Evolutionary conservation across 1,140 invertebrate genomes (phyloP).

Genomic region (Tigriopus japonicus): DNA sequence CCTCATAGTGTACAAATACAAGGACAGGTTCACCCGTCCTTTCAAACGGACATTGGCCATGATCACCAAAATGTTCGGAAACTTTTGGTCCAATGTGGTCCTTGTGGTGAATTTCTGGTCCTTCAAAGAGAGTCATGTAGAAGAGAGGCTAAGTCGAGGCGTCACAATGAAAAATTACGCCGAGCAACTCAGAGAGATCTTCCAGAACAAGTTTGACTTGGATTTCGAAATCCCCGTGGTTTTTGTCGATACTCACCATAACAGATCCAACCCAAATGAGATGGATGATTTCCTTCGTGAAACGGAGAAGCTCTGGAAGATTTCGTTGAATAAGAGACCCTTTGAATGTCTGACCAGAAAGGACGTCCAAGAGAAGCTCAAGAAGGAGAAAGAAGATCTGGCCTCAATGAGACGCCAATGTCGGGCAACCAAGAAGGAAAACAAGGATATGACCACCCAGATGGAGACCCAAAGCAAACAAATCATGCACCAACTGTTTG

Average conservation of each 20-base stretch:
- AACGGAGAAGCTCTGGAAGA: background rate
- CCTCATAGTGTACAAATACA: slow-evolving; percentile 11
- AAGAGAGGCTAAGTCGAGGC: background rate
- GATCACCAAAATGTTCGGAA: slow-evolving; percentile 12
- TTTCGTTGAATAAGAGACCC: slow-evolving; percentile 4
- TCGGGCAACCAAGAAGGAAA: background rate
- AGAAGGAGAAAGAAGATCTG: slow-evolving; percentile 2
- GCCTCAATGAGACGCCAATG: background rate
- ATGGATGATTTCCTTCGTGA: background rate
- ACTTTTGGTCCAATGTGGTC: slow-evolving; percentile 12
- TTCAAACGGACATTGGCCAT: slow-evolving; percentile 1
- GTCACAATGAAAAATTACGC: slow-evolving; percentile 4
- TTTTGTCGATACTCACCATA: slow-evolving; percentile 9
- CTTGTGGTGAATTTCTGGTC: slow-evolving; percentile 12
- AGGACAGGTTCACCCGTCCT: slow-evolving; percentile 9
- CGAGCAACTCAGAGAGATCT: slow-evolving; percentile 1
- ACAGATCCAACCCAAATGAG: background rate
- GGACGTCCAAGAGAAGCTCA: background rate
- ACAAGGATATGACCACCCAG: background rate
- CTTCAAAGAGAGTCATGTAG: slow-evolving; percentile 6
- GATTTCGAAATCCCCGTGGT: slow-evolving; percentile 10
- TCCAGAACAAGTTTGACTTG: slow-evolving; percentile 10
- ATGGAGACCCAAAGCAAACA: background rate
- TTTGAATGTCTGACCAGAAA: background rate
- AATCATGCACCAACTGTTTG: slow-evolving; percentile 6